Conservation (phyloP, 2,797 vertebrate species). For the Ambastaia sidthimunki region DNA sequence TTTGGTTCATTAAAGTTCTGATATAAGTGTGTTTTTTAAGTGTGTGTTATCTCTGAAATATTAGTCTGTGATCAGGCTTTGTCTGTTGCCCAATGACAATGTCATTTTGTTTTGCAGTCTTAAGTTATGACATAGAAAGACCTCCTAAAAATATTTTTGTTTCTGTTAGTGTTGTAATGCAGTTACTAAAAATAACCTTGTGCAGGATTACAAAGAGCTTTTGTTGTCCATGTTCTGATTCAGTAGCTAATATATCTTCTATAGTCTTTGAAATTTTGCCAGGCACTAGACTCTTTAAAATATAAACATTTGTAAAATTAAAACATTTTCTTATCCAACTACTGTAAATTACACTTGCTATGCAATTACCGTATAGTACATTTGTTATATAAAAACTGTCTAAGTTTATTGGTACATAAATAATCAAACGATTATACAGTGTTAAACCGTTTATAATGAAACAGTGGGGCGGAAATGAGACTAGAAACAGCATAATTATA, state of each 20-base stretch:
- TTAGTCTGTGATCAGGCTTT: conserved; percentile 7
- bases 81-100: background rate
- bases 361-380: no score
- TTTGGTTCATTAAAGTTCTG: conserved; percentile 7
- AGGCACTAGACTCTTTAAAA: no score
- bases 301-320: no score
- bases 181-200: conserved; percentile 12
- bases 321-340: no score
- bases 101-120: conserved; percentile 1
- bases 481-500: background rate
- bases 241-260: background rate
- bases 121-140: conserved; percentile 6
- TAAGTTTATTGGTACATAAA: no score
- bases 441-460: background rate
- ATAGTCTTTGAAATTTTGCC: no score
- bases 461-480: background rate
- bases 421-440: no score
- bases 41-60: conserved; percentile 11
- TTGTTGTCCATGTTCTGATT: background rate
- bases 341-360: no score
- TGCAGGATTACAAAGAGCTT: conserved; percentile 6
- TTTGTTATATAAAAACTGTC: no score
- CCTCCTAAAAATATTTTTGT: background rate
- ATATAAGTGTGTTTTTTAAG: conserved; percentile 27
- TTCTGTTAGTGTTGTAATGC: background rate